phyloP scores from a whole-genome alignment of 2,888 invertebrate genomes.

The Ochropleura plecta region DNA sequence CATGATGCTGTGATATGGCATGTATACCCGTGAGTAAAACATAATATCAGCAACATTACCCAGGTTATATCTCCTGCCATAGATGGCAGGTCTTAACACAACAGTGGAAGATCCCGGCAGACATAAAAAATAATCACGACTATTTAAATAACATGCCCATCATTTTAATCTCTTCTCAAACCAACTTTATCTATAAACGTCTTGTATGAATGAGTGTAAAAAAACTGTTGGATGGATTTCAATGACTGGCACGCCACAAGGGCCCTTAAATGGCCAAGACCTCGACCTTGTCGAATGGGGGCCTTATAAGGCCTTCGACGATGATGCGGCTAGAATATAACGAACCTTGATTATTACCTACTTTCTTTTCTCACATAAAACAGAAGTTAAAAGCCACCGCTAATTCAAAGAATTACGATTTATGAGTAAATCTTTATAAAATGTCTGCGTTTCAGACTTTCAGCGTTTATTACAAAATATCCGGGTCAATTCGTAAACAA shows the following conservation, averaged over 20 bases:
- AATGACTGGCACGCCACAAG: conserved; percentile 40
- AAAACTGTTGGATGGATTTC: conserved; percentile 45
- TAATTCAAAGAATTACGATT: conserved; percentile 22
- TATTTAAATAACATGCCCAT: conserved; percentile 56
- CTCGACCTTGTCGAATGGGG: conserved; percentile 55
- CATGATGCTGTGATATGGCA: too few relatives aligned
- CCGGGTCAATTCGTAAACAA: conserved; percentile 42
- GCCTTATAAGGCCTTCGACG: conserved; percentile 32
- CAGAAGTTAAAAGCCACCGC: not conserved
- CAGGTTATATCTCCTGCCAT: not conserved
- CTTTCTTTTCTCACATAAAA: conserved; percentile 47
- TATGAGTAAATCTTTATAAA: conserved; percentile 26
- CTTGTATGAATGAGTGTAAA: conserved; percentile 31
- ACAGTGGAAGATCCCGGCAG: conserved; percentile 3
- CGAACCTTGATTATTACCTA: conserved; percentile 16
- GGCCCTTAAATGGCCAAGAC: conserved; percentile 39
- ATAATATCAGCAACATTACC: not conserved
- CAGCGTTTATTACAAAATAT: conserved; percentile 29
- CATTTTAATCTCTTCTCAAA: conserved; percentile 46
- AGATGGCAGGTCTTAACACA: not conserved
- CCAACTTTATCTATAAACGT: conserved; percentile 51
- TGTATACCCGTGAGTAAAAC: too few relatives aligned
- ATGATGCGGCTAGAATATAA: conserved; percentile 33
- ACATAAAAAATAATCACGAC: conserved; percentile 48
- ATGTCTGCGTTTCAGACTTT: conserved; percentile 6